phyloP scores from a whole-genome alignment of 2,888 invertebrate species.

The Aspidiotus rigidus region DNA sequence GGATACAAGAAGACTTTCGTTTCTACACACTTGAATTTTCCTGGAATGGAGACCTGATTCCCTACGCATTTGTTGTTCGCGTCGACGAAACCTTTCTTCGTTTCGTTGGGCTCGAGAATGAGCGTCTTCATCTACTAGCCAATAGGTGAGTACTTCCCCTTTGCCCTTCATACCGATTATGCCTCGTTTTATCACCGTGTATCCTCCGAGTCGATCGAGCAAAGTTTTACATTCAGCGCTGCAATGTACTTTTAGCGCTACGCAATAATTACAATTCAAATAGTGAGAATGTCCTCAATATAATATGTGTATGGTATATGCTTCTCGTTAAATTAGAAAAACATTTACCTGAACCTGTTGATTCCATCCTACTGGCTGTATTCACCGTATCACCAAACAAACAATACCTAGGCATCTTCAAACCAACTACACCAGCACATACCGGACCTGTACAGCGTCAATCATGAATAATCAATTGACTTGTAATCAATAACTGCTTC shows the following conservation, averaged over 20 bases:
- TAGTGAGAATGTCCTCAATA: too few relatives aligned
- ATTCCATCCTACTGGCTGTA: conserved; percentile 79
- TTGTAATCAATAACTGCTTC: too few relatives aligned
- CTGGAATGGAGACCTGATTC: conserved; percentile 34
- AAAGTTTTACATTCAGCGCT: conserved; percentile 62
- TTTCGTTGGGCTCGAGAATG: conserved; percentile 51
- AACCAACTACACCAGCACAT: conserved; percentile 83
- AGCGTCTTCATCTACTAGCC: conserved; percentile 68
- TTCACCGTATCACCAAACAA: conserved; percentile 89
- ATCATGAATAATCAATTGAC: not conserved
- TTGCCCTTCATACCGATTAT: conserved; percentile 73
- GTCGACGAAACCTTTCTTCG: conserved; percentile 48
- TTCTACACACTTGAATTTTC: conserved; percentile 18
- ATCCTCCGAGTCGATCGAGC: conserved; percentile 64
- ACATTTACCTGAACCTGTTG: conserved; percentile 61
- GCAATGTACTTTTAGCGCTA: conserved; percentile 73
- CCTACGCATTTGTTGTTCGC: conserved; percentile 39
- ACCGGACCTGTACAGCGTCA: conserved; percentile 57
- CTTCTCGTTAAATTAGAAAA: not conserved
- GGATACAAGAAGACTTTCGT: conserved; percentile 27
- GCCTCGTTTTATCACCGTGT: conserved; percentile 65
- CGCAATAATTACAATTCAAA: too few relatives aligned
- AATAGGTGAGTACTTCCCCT: conserved; percentile 71
- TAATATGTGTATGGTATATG: not conserved
- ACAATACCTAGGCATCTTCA: conserved; percentile 89